phyloP scores from a whole-genome alignment of 2,888 invertebrate genomes.

The Steinernema scapterisci region DNA sequence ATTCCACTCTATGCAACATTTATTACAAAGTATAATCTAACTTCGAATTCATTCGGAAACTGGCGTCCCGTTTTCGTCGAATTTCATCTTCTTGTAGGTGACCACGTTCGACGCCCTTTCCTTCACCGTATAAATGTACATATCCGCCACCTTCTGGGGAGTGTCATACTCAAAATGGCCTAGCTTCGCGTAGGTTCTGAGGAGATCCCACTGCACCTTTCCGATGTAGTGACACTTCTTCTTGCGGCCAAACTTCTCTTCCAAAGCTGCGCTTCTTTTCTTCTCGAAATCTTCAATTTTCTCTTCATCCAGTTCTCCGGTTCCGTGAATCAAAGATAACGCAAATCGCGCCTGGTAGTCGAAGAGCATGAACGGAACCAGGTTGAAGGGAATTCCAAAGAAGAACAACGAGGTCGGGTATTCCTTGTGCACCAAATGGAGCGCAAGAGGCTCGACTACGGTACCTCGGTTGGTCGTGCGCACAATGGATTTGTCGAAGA shows the following conservation, averaged over 20 bases:
- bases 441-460: conserved; percentile 68
- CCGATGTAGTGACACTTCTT: conserved; percentile 22
- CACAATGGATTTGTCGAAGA: conserved; percentile 57
- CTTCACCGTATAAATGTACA: background rate
- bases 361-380: conserved; percentile 54
- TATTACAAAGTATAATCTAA: background rate
- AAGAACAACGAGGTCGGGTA: conserved; percentile 80
- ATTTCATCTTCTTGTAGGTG: conserved; percentile 15
- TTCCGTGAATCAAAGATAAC: background rate
- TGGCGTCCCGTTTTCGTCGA: background rate
- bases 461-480: conserved; percentile 46
- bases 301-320: background rate
- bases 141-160: background rate
- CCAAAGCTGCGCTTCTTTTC: background rate
- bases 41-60: background rate
- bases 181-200: background rate
- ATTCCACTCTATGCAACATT: background rate
- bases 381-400: conserved; percentile 70
- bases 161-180: conserved; percentile 15
- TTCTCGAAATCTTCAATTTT: background rate
- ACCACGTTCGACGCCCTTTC: conserved; percentile 1
- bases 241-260: conserved; percentile 1
- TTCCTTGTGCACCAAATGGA: conserved; percentile 80
- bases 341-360: conserved; percentile 54
- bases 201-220: conserved; percentile 7